These are phyloP conservation scores for Chaetorhynchus papuensis DNA, from an alignment of 2,113 vertebrate genomes.

Conservation along the genomic window DNA sequence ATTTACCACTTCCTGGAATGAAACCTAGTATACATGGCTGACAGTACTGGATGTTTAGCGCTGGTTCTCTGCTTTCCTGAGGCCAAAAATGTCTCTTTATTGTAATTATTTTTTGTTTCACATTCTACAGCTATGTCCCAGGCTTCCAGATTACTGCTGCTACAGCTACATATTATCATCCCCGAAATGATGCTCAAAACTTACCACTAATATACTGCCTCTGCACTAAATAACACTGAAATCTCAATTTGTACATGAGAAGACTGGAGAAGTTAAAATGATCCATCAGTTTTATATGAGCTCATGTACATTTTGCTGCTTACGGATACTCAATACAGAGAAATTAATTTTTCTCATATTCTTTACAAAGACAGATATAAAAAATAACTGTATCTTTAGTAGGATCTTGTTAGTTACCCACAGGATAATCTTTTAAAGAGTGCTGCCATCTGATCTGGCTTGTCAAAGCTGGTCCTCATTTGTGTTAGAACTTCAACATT, in stretches of 20 bases:
- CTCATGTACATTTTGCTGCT: neutral
- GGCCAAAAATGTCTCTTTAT: neutral
- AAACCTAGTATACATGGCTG: neutral
- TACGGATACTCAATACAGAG: neutral
- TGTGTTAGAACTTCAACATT: constrained; percentile 96
- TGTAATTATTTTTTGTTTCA: neutral
- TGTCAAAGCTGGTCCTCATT: constrained; percentile 99
- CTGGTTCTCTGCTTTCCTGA: neutral
- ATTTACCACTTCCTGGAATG: neutral
- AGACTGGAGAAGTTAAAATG: neutral
- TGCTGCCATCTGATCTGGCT: constrained; percentile 96
- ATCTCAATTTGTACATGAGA: neutral
- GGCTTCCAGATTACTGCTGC: neutral
- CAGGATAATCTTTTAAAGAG: constrained; percentile 97
- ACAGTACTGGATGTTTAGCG: neutral
- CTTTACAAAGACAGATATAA: neutral
- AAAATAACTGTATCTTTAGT: neutral
- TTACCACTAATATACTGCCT: neutral
- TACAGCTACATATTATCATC: neutral
- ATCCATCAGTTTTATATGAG: neutral
- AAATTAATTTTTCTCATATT: neutral
- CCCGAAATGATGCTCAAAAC: neutral
- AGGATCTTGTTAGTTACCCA: constrained; percentile 65
- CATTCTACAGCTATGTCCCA: neutral
- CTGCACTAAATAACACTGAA: neutral